Conservation (phyloP, 37 sponge, comb jelly and placozoan genomes). For the Halisarca cf. caerulea region DNA sequence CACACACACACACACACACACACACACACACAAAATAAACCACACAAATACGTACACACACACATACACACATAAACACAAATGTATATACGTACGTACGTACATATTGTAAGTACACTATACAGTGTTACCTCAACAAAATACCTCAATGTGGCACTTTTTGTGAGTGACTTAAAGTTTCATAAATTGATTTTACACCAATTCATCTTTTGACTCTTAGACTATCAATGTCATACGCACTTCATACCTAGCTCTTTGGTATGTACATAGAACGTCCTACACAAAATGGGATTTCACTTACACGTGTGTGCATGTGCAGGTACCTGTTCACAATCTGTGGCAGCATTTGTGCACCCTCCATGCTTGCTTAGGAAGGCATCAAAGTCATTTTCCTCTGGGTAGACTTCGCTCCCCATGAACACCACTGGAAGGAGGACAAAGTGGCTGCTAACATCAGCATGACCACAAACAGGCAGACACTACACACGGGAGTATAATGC, state of each 20-base stretch:
- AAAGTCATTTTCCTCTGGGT: conserved; percentile 73
- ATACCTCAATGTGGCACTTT: no score
- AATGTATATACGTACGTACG: not conserved
- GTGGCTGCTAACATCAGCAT: not conserved
- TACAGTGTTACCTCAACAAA: not conserved
- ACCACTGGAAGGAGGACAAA: conserved; percentile 50
- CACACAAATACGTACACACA: no score
- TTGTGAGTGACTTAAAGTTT: no score
- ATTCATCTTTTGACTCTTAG: no score
- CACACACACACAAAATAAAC: not conserved
- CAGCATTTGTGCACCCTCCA: conserved; percentile 67
- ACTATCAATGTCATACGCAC: no score
- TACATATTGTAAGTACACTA: not conserved
- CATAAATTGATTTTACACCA: no score
- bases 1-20: conserved; percentile 23
- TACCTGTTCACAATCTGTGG: conserved; percentile 75
- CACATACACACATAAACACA: no score
- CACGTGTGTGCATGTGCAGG: no score
- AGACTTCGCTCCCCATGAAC: conserved; percentile 79
- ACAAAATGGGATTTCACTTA: not conserved
- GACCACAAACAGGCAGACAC: no score
- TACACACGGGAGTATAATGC: not conserved
- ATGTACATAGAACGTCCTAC: no score
- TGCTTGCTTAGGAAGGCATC: conserved; percentile 58
- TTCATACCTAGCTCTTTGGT: no score